Base-by-base conservation (phyloP, 2,797 vertebrate genomes). In the Mycteria americana region DNA sequence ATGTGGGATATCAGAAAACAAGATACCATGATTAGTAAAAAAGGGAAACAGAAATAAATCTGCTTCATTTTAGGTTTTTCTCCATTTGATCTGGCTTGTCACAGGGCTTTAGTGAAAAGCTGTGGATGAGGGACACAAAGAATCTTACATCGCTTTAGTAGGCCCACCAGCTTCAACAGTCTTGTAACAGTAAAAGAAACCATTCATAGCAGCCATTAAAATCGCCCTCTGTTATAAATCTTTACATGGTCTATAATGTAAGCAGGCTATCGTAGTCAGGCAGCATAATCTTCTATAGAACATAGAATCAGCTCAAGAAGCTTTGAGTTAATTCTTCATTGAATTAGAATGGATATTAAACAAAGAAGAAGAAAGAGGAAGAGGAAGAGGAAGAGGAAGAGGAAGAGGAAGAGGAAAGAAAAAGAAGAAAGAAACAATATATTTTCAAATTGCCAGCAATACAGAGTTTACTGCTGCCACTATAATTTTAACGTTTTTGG, bases 1-100 rank as follows among this genome's bases (percentile, higher is more conserved):
- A 4, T 0, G 0, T 63, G 4, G 1, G 5, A 7, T 63, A 17
- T 21, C 51, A 46, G 18, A 69, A 91, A 67, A 6, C 1, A 51
- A 64, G 12, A 39, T 48, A 33, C 1, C 3, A 27, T 35, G 9
- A 33, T 57, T 10, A 25, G 7, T 37, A 18, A 24, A 39, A 93
- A 75, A 27, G 2, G 3, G 11, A 56, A 77, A 77, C 2, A 46
- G 3, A 59, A 91, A 41, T 4, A 67, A 70, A 9, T 41, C 6
- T 62, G 5, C 4, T 19, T 46, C 0, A 4, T 50, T 50, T 35
- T 37, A 13, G 9, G 11, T 0, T 1, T 19, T 53, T 28, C 25
- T 7, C 15, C 5, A 8, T 27, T 64, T 68, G 12, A 33, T 51
- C n/a, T 46, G 3, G 4, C 3, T 31, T 63, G 28, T 16, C 23